A percentile compares a stretch with the other conserved stretches of the same genome.
These are phyloP conservation scores for Papilio glaucus DNA, from an alignment of 1,140 invertebrate species.

Conservation along the genomic window DNA sequence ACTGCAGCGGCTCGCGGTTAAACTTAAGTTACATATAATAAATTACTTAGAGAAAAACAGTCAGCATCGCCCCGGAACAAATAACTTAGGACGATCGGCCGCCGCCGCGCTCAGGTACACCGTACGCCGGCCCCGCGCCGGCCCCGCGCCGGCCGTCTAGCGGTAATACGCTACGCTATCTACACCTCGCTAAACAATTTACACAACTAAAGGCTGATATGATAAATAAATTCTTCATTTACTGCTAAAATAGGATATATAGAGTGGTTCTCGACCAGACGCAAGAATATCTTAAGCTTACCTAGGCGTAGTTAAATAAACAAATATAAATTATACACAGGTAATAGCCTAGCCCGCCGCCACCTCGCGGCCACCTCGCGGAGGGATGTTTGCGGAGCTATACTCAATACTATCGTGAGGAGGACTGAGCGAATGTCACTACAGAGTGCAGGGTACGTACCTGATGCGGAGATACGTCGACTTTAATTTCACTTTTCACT, in stretches of 20 bases:
- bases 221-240: conserved; percentile 78
- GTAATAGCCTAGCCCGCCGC: conserved; percentile 40
- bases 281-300: conserved; percentile 43
- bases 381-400: conserved; percentile 10
- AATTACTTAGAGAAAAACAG: conserved; percentile 48
- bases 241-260: conserved; percentile 64
- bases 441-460: conserved; percentile 65
- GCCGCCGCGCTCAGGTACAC: conserved; percentile 32
- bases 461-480: conserved; percentile 60
- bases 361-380: conserved; percentile 37
- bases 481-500: conserved; percentile 62
- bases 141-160: no score
- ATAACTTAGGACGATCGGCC: conserved; percentile 33
- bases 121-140: no score
- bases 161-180: conserved; percentile 38
- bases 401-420: no score
- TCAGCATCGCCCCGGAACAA: conserved; percentile 42
- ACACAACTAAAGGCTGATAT: conserved; percentile 72
- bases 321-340: conserved; percentile 55
- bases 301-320: conserved; percentile 52
- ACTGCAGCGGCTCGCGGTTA: conserved; percentile 10
- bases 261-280: conserved; percentile 60
- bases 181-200: conserved; percentile 53
- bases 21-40: conserved; percentile 31
- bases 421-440: conserved; percentile 40